A percentile compares a stretch with the other conserved stretches of the same genome.
Evolutionary conservation across 2,888 invertebrate species (phyloP).

Genomic region (Lepidonotus clava): DNA sequence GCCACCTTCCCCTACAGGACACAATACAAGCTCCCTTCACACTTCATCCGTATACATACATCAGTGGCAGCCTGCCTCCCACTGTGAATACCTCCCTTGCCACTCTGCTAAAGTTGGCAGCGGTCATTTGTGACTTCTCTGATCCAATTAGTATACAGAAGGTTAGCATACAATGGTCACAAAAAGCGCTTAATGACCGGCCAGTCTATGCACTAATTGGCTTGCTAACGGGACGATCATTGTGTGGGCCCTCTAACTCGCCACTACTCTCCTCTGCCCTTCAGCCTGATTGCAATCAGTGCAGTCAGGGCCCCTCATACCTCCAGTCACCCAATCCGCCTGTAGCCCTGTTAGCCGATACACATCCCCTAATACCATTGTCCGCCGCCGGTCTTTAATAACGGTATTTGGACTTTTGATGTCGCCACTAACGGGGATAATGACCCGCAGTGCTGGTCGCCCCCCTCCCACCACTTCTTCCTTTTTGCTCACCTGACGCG

Average conservation of each 20-base stretch:
- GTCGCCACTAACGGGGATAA: neutral
- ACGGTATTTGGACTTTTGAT: conserved; percentile 51
- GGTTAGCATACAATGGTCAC: neutral
- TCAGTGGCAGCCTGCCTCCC: too few relatives aligned
- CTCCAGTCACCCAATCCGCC: conserved; percentile 36
- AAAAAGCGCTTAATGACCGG: neutral
- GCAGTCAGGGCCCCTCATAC: conserved; percentile 3
- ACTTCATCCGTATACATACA: neutral
- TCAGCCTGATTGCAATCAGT: conserved; percentile 15
- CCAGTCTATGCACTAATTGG: neutral
- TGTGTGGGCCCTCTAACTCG: neutral
- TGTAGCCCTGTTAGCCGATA: neutral
- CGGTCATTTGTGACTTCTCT: neutral
- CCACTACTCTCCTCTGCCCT: too few relatives aligned
- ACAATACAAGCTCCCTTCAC: neutral
- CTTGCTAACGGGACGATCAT: conserved; percentile 40
- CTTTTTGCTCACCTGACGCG: too few relatives aligned
- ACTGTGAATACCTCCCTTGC: neutral
- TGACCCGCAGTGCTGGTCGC: conserved; percentile 1
- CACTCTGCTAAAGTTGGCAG: neutral
- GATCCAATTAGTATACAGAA: conserved; percentile 21
- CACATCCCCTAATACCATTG: conserved; percentile 29
- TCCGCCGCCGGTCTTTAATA: neutral
- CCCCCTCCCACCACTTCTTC: neutral
- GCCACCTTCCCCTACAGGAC: too few relatives aligned